Conservation (phyloP, 2,888 invertebrate genomes). For the Lepidonotus clava region DNA sequence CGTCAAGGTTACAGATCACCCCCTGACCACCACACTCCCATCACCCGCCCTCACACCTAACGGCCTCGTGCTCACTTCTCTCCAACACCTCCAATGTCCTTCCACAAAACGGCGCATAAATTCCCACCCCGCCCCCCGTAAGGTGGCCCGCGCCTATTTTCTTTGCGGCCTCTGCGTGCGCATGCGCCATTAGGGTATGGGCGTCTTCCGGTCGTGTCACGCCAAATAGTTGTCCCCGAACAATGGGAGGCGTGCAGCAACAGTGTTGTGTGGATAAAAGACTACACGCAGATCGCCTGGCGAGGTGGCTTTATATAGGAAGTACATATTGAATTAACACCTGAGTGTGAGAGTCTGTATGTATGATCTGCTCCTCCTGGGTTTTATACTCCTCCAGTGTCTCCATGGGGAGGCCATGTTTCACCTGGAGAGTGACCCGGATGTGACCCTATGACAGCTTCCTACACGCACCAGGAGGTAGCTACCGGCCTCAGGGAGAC, state of each 20-base stretch:
- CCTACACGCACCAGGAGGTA: no score
- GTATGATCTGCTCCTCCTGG: not conserved
- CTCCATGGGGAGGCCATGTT: no score
- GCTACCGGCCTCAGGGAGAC: no score
- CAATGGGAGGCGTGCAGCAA: conserved; percentile 27
- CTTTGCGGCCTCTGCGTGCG: not conserved
- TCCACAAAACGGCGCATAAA: conserved; percentile 20
- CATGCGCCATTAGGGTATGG: conserved; percentile 36
- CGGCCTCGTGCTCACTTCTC: not conserved
- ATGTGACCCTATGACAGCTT: no score
- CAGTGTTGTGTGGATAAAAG: not conserved
- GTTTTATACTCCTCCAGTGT: no score
- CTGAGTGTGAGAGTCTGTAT: not conserved
- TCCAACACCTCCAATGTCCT: not conserved
- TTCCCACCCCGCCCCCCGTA: not conserved
- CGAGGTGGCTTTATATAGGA: not conserved
- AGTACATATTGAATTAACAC: not conserved
- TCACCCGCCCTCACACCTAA: conserved; percentile 8
- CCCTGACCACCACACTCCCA: conserved; percentile 14
- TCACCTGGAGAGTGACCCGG: no score
- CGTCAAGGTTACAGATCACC: not conserved
- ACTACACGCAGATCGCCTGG: no score
- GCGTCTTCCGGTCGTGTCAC: conserved; percentile 36
- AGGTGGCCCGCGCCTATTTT: conserved; percentile 11
- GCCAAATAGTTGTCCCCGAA: conserved; percentile 22